Evolutionary conservation across 2,113 vertebrate genomes (phyloP).

Genomic region (Lipophrys pholis): DNA sequence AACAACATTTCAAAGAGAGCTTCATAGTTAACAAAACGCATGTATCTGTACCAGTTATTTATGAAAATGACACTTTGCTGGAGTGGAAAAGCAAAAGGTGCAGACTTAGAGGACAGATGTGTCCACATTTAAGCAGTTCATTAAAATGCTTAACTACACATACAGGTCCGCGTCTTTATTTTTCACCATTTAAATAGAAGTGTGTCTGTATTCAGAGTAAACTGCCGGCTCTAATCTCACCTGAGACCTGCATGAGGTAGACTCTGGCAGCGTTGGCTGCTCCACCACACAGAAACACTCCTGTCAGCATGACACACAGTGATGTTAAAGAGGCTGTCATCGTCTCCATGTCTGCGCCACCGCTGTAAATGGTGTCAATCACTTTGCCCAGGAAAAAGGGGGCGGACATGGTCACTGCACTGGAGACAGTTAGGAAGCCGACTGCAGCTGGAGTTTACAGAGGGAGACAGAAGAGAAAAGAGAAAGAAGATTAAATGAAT

Average conservation of each 20-base stretch:
- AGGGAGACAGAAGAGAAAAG: neutral
- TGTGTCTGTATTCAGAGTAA: neutral
- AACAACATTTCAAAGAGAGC: too few species aligned
- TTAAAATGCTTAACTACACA: neutral
- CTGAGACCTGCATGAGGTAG: constrained; percentile 97
- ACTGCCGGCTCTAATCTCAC: constrained; percentile 72
- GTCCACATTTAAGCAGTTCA: neutral
- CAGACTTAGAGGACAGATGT: neutral
- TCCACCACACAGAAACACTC: constrained; percentile 92
- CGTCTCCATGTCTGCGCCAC: constrained; percentile 78
- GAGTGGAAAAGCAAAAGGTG: too few species aligned
- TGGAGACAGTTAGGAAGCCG: constrained; percentile 93
- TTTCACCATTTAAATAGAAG: neutral
- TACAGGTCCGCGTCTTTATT: neutral
- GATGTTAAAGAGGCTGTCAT: constrained; percentile 83
- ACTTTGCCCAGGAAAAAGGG: constrained; percentile 95
- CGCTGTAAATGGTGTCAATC: constrained; percentile 92
- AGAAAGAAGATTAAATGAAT: neutral
- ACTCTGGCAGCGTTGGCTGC: constrained; percentile 92
- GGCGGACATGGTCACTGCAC: constrained; percentile 95
- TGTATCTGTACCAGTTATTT: too few species aligned
- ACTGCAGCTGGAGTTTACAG: constrained; percentile 84
- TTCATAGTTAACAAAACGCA: too few species aligned
- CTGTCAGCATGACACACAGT: constrained; percentile 88
- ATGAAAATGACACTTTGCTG: too few species aligned